phyloP scores from a whole-genome alignment of 2,113 vertebrate genomes.

The Rhodinocichla rosea region DNA sequence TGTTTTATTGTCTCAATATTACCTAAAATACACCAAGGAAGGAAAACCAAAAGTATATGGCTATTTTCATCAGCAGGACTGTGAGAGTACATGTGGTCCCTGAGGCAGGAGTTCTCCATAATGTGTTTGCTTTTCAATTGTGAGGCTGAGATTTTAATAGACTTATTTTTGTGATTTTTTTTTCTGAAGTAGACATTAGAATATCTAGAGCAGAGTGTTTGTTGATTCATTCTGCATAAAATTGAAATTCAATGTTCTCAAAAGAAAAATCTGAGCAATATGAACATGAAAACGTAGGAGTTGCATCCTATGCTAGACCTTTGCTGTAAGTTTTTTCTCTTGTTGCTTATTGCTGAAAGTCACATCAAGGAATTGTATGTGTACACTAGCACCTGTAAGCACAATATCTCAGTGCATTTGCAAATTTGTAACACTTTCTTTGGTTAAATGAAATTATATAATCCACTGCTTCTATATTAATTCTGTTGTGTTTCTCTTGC shows the following conservation, averaged over 20 bases:
- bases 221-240: not conserved
- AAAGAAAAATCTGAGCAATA: not conserved
- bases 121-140: not conserved
- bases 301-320: not conserved
- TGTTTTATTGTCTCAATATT: not conserved
- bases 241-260: not conserved
- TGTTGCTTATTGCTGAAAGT: not conserved
- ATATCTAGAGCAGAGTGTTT: not conserved
- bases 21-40: not conserved
- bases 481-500: not conserved
- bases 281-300: rapidly evolving
- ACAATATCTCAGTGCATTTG: not conserved
- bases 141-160: not conserved
- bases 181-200: not conserved
- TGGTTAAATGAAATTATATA: not conserved
- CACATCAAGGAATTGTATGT: not conserved
- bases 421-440: not conserved
- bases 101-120: not conserved
- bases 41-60: not conserved
- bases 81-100: rapidly evolving
- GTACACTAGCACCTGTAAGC: not conserved
- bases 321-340: not conserved
- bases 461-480: not conserved
- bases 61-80: not conserved
- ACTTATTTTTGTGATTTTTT: not conserved